Base-by-base conservation (phyloP, 1,140 invertebrate genomes). In the Zaprionus davidi region DNA sequence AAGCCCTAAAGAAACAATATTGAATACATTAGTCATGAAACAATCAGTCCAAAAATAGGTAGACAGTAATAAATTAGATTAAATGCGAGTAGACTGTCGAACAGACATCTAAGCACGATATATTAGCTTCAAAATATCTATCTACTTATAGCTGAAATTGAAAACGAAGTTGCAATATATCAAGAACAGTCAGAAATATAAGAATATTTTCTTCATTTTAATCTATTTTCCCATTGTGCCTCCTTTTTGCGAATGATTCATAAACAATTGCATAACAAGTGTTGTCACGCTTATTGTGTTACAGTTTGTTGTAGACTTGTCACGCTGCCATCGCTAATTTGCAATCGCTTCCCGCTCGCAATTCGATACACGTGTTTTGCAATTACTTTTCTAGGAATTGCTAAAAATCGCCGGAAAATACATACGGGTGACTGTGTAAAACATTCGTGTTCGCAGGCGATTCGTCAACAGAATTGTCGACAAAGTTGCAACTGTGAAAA, bases 341-440 rank as follows among this genome's bases (percentile, higher is more conserved):
- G 5, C 12, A 38, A 70, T 26, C 51, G 3, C 51, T n/a, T 46
- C 1, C 9, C 41, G 11, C 28, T 20, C 41, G 41, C 24, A 24
- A 70, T 63, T 38, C 17, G 28, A 28, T 51, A 44, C 59, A 41
- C 70, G 67, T 75, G 58, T 58, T 57, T 75, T 71, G 31, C 72
- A 71, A 71, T 71, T 75, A 75, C 59, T 75, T 75, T 66, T 34
- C 26, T 31, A 31, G 53, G 34, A 55, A 74, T 62, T 62, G 66
- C 36, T 28, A 68, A 69, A 51, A 67, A 60, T 67, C 55, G 55
- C 24, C 62, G 46, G 66, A 38, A 53, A 73, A 60, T 59, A 26
- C 28, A 9, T 38, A 3, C 2, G n/a, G 41, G 41, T 44, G 41
- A n/a, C 15, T 62, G 63, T 24, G 17, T 26, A 53, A 55, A 55